These are phyloP conservation scores for Periparus ater DNA, from an alignment of 2,797 vertebrate genomes.

Conservation along the genomic window DNA sequence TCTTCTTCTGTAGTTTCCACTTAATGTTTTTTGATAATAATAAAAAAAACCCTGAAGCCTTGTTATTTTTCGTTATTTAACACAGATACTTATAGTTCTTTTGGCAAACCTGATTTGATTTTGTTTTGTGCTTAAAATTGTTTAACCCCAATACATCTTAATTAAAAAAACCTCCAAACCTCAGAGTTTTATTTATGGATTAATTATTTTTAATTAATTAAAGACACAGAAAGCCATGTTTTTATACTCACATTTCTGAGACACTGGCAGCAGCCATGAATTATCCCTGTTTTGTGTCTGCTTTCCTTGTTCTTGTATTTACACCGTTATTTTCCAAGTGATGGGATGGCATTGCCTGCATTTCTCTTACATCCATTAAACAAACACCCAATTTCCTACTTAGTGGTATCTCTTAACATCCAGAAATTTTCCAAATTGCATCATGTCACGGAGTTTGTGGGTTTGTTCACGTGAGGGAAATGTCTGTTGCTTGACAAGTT, in stretches of 20 bases:
- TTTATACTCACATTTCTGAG: background rate
- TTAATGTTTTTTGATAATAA: background rate
- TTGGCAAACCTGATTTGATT: background rate
- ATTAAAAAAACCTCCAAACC: background rate
- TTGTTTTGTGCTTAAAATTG: background rate
- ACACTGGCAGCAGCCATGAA: background rate
- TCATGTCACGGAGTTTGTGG: background rate
- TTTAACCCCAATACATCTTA: background rate
- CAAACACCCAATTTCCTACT: background rate
- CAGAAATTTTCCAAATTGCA: background rate
- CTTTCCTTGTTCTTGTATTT: background rate
- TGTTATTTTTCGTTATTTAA: background rate
- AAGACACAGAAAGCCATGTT: background rate
- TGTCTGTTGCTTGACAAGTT: background rate
- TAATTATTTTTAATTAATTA: background rate
- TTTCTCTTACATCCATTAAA: background rate
- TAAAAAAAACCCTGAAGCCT: background rate
- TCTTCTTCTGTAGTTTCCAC: background rate
- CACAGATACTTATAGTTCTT: background rate
- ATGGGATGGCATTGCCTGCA: background rate
- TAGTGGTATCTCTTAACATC: background rate
- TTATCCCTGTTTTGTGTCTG: background rate
- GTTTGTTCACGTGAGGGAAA: background rate
- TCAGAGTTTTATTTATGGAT: background rate
- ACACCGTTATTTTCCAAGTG: background rate